Conservation (phyloP, 2,113 vertebrate species). For the Psophia crepitans region DNA sequence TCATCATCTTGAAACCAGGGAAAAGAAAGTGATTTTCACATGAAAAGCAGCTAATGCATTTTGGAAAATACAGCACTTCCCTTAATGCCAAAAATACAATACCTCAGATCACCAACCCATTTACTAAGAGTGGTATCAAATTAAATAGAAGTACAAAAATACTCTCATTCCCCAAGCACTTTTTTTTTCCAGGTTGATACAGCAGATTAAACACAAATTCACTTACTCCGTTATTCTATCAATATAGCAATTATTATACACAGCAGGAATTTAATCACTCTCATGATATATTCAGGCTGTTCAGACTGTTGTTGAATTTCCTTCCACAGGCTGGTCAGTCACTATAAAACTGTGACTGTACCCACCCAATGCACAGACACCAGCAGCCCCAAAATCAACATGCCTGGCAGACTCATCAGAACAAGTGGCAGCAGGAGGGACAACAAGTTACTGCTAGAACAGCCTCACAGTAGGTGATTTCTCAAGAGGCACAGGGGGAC, state of each 20-base stretch:
- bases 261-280: constrained; percentile 47
- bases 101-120: constrained; percentile 19
- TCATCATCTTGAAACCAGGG: background rate
- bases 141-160: constrained; percentile 18
- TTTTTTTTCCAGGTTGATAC: background rate
- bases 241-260: constrained; percentile 26
- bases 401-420: too few species aligned
- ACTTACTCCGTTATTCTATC: background rate
- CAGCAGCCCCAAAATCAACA: background rate
- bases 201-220: constrained; percentile 40
- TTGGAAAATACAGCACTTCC: background rate
- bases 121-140: background rate
- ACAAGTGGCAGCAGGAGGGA: background rate
- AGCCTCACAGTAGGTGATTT: background rate
- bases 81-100: background rate
- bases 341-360: accelerated
- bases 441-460: background rate
- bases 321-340: background rate
- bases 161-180: background rate
- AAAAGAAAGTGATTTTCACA: background rate
- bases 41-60: background rate
- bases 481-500: background rate
- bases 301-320: background rate
- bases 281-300: background rate
- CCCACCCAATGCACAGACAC: background rate